phyloP scores from a whole-genome alignment of 2,888 invertebrate species.

The Litoditis marina region DNA sequence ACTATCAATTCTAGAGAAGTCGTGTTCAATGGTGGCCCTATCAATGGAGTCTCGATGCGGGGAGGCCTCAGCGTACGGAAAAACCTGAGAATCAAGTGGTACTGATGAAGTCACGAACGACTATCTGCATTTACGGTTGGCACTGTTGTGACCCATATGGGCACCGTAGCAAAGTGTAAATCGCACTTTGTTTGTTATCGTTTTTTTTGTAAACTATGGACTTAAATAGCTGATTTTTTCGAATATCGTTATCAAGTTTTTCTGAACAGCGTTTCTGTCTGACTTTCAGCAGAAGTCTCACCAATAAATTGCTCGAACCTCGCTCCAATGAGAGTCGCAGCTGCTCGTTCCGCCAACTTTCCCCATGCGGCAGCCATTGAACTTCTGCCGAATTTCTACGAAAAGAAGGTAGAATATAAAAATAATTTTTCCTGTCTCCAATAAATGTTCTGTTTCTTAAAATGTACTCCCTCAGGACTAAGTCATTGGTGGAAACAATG shows the following conservation, averaged over 20 bases:
- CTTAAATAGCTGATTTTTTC: not conserved
- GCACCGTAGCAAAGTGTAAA: too few species aligned
- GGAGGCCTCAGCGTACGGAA: constrained; percentile 38
- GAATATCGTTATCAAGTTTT: too few species aligned
- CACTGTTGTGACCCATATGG: too few species aligned
- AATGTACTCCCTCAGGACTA: too few species aligned
- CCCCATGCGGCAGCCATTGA: constrained; percentile 53
- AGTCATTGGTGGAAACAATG: too few species aligned
- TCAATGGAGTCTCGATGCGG: constrained; percentile 41
- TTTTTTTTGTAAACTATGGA: not conserved
- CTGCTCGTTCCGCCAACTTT: constrained; percentile 56
- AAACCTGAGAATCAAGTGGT: constrained; percentile 21
- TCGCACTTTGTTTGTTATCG: not conserved
- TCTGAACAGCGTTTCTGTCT: too few species aligned
- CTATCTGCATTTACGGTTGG: too few species aligned
- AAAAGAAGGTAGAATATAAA: too few species aligned
- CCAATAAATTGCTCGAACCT: constrained; percentile 35
- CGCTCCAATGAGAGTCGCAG: constrained; percentile 53
- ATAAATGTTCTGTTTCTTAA: too few species aligned
- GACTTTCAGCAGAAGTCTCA: too few species aligned
- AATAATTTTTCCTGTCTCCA: too few species aligned
- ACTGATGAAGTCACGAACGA: too few species aligned
- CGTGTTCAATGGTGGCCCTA: constrained; percentile 35
- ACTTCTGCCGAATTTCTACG: constrained; percentile 51
- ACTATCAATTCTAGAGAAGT: constrained; percentile 37